These are phyloP conservation scores for Ptychadena robeensis DNA, from an alignment of 2,797 vertebrate species.

Conservation along the genomic window DNA sequence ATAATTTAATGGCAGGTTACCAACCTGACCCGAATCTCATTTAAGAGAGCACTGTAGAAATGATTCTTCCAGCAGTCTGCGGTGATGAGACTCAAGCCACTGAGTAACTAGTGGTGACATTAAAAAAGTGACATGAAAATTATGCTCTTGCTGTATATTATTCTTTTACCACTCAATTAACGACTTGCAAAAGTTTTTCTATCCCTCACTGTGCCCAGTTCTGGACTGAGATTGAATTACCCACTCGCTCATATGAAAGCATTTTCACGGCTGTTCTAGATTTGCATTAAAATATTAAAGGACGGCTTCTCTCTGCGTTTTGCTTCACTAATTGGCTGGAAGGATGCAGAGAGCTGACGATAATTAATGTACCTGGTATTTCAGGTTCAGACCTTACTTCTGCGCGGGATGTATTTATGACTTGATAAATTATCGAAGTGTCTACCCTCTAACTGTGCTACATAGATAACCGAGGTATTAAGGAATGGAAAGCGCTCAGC, in stretches of 20 bases:
- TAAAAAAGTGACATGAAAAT: background rate
- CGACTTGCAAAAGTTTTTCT: conserved; percentile 29
- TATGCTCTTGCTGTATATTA: conserved; percentile 23
- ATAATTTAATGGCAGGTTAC: no score
- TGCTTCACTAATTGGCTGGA: conserved; percentile 52
- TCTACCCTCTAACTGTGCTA: conserved; percentile 33
- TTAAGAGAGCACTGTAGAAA: background rate
- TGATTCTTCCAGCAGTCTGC: background rate
- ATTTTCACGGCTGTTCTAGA: conserved; percentile 25
- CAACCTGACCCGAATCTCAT: background rate
- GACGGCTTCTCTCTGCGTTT: background rate
- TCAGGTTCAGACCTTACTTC: conserved; percentile 25
- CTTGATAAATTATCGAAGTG: conserved; percentile 37
- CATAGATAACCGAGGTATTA: conserved; percentile 21
- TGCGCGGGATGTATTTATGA: conserved; percentile 35
- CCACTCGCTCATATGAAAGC: conserved; percentile 18
- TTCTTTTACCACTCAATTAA: conserved; percentile 30
- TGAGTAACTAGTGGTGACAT: conserved; percentile 19
- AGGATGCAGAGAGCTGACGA: conserved; percentile 23
- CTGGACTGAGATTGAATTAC: conserved; percentile 44
- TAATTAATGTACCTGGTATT: conserved; percentile 60
- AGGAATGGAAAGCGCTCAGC: conserved; percentile 27
- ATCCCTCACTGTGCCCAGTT: background rate
- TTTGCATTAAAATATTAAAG: conserved; percentile 47
- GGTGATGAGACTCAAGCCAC: background rate